These are phyloP conservation scores for Siniperca chuatsi DNA, from an alignment of 2,113 vertebrate species.

Conservation along the genomic window DNA sequence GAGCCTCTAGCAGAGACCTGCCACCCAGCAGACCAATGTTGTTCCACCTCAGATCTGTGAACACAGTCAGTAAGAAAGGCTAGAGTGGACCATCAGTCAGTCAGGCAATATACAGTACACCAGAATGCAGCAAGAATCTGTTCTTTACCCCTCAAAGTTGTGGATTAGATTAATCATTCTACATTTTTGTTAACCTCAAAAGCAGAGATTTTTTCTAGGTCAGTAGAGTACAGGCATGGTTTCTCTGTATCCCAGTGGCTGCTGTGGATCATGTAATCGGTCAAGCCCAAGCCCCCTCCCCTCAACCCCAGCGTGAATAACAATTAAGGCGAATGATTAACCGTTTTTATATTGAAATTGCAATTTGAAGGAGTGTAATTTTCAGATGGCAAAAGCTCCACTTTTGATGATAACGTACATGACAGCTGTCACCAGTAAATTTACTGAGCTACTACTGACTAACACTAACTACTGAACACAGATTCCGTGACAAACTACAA, in stretches of 20 bases:
- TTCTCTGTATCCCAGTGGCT: background rate
- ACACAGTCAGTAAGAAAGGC: background rate
- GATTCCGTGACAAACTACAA: no score
- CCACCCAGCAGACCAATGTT: slow-evolving; percentile 94
- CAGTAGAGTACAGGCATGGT: background rate
- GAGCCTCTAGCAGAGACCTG: slow-evolving; percentile 87
- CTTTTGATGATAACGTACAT: no score
- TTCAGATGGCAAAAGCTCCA: no score
- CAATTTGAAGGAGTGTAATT: no score
- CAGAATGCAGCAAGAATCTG: background rate
- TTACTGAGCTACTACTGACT: no score
- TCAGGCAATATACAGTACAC: background rate
- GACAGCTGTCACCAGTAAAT: no score
- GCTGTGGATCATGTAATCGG: background rate
- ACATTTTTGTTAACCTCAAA: background rate
- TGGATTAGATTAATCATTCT: background rate
- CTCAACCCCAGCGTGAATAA: background rate
- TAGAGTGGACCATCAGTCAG: background rate
- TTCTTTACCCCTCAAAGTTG: background rate
- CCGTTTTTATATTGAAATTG: no score
- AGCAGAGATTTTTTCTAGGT: background rate
- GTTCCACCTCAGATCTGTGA: slow-evolving; percentile 95
- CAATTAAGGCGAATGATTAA: background rate
- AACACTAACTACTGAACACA: no score
- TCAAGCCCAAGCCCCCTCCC: background rate